phyloP scores from a whole-genome alignment of 2,113 vertebrate species.

The Himantopus leucocephalus region DNA sequence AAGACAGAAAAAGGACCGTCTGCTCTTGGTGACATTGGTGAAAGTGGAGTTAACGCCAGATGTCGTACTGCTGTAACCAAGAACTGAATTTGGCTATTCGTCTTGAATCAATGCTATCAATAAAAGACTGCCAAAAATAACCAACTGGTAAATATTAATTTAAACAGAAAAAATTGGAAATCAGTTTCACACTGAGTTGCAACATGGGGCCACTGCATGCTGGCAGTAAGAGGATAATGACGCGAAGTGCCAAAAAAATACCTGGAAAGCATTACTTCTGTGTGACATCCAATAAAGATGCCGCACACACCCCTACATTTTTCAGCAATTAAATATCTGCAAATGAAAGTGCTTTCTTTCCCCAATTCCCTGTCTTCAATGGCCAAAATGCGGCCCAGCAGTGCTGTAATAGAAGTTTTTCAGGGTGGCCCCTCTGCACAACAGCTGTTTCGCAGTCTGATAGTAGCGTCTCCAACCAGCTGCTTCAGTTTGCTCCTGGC shows the following conservation, averaged over 20 bases:
- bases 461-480: slow-evolving; percentile 57
- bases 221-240: slow-evolving; percentile 56
- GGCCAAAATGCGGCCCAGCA: slow-evolving; percentile 28
- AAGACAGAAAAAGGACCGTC: not conserved
- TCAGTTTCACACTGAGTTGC: slow-evolving; percentile 28
- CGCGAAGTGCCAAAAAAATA: not conserved
- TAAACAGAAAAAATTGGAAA: slow-evolving; percentile 64
- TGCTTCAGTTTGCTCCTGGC: slow-evolving; percentile 69
- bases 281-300: slow-evolving; percentile 48
- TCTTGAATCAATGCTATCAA: slow-evolving; percentile 52
- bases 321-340: slow-evolving; percentile 59
- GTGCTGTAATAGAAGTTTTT: slow-evolving; percentile 48
- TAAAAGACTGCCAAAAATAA: slow-evolving; percentile 58
- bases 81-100: slow-evolving; percentile 25
- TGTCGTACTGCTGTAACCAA: slow-evolving; percentile 8
- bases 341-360: slow-evolving; percentile 34
- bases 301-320: slow-evolving; percentile 40
- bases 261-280: slow-evolving; percentile 54
- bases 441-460: slow-evolving; percentile 63
- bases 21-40: not conserved
- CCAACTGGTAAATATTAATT: slow-evolving; percentile 69
- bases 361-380: slow-evolving; percentile 17
- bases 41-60: slow-evolving; percentile 35
- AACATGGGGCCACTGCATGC: slow-evolving; percentile 56
- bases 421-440: slow-evolving; percentile 61